A percentile compares a stretch with the other conserved stretches of the same genome.
These are phyloP conservation scores for Girardinichthys multiradiatus DNA, from an alignment of 2,113 vertebrate species.

Conservation along the genomic window DNA sequence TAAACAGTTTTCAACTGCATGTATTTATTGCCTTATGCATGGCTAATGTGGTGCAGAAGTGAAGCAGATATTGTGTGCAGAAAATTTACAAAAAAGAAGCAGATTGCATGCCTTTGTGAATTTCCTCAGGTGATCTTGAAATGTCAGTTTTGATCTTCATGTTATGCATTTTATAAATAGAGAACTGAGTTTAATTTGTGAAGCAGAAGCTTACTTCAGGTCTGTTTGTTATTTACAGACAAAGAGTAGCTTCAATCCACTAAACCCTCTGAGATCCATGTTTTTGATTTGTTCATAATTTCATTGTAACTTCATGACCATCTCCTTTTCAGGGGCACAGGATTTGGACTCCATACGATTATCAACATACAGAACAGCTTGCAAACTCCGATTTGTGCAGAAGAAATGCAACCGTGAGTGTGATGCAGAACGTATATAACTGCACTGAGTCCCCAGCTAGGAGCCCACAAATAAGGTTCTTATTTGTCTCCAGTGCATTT, in stretches of 20 bases:
- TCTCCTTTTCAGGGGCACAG: constrained; percentile 87
- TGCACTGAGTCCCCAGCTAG: too few species aligned
- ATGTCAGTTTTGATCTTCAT: background rate
- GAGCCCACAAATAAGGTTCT: rapidly evolving
- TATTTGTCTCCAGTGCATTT: constrained; percentile 86
- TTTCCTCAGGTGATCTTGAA: background rate
- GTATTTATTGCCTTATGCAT: too few species aligned
- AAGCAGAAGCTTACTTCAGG: background rate
- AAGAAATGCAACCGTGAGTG: constrained; percentile 98
- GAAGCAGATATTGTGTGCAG: background rate
- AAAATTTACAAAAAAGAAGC: too few species aligned
- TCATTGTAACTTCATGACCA: constrained; percentile 7
- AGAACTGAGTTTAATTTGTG: background rate
- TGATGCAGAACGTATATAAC: background rate
- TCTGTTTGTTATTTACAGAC: background rate
- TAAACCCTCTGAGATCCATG: background rate
- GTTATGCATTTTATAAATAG: background rate
- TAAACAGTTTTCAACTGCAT: background rate
- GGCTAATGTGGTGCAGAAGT: too few species aligned
- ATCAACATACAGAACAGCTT: constrained; percentile 97
- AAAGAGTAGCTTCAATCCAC: too few species aligned
- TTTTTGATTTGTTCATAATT: background rate
- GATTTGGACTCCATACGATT: constrained; percentile 97
- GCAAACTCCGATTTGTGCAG: constrained; percentile 98
- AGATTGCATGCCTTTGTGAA: background rate